A percentile compares a stretch with the other conserved stretches of the same genome.
phyloP scores from a whole-genome alignment of 92 coral and sea anemone genomes.

The Montipora capitata region DNA sequence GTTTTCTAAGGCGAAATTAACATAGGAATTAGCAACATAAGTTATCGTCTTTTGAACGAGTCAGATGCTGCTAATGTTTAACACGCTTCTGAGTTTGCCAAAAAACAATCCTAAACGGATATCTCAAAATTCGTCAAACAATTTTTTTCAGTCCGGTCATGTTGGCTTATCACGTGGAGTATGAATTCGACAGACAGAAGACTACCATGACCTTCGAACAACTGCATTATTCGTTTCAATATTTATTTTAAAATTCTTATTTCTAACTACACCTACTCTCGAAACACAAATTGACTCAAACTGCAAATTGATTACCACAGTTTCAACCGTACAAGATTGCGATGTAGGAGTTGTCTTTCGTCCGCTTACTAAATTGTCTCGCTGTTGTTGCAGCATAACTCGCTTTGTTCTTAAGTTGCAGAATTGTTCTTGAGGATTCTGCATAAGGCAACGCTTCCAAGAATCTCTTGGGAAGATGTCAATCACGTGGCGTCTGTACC shows the following conservation, averaged over 20 bases:
- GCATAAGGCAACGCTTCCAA: background rate
- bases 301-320: background rate
- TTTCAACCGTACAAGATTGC: background rate
- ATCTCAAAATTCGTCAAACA: no score
- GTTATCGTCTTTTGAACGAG: no score
- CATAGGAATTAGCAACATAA: no score
- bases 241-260: slow-evolving; percentile 16
- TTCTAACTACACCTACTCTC: slow-evolving; percentile 41
- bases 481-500: background rate
- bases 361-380: background rate
- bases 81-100: no score
- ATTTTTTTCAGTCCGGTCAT: no score
- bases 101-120: no score
- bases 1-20: no score
- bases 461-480: background rate
- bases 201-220: background rate
- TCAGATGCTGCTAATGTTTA: no score
- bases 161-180: background rate
- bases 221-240: background rate
- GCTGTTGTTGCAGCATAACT: background rate
- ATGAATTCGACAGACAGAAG: no score
- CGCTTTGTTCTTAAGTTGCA: background rate
- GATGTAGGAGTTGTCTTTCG: background rate
- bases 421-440: background rate
- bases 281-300: slow-evolving; percentile 14